Conservation (phyloP, 92 coral and sea anemone genomes). For the Palythoa heliodiscus region DNA sequence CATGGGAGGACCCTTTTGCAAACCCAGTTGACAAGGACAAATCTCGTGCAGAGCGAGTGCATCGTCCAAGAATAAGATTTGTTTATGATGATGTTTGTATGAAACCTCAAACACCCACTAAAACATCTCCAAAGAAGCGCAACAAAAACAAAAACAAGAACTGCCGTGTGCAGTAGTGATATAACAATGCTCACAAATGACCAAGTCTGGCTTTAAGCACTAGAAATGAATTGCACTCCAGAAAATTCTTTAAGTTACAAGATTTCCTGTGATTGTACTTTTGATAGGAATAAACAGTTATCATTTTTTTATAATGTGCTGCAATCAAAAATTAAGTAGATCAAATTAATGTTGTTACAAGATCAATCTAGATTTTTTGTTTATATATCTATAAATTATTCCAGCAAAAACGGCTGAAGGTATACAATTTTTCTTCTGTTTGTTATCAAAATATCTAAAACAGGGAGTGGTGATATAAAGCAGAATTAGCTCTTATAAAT, state of each 20-base stretch:
- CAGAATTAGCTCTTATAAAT: not conserved
- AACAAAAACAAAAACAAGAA: constrained; percentile 62
- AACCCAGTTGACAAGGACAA: constrained; percentile 91
- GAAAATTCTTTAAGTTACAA: not conserved
- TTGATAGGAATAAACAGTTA: not conserved
- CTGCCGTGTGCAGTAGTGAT: constrained; percentile 77
- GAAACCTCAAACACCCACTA: constrained; percentile 38
- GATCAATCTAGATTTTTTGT: not conserved
- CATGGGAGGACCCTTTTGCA: constrained; percentile 99
- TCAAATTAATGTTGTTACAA: not conserved
- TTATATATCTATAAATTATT: not conserved
- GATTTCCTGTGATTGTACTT: not conserved
- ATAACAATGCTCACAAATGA: not conserved
- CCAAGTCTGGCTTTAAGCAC: not conserved
- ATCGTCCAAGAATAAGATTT: constrained; percentile 74
- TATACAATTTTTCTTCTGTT: not conserved
- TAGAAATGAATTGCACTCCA: too few relatives aligned
- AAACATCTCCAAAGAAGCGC: constrained; percentile 57
- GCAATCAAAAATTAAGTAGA: too few relatives aligned
- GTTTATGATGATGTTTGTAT: constrained; percentile 37
- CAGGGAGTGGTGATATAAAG: not conserved
- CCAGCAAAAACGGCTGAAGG: not conserved
- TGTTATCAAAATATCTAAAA: not conserved
- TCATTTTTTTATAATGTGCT: too few relatives aligned
- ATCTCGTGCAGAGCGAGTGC: constrained; percentile 56